Evolutionary conservation across 1,140 invertebrate genomes (phyloP).

Genomic region (Drosophila kikkawai): DNA sequence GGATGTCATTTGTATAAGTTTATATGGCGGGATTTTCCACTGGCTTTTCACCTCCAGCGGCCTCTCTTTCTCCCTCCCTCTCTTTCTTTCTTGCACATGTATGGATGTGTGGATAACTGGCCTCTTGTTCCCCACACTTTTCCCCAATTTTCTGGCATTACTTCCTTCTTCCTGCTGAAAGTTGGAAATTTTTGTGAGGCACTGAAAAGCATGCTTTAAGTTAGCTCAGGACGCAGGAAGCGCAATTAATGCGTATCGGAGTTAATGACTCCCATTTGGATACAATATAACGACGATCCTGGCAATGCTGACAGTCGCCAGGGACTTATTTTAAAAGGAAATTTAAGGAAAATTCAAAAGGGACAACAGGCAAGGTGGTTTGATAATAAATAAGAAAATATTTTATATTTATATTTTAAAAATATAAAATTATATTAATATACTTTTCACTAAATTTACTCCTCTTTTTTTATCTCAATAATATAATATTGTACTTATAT

Average conservation of each 20-base stretch:
- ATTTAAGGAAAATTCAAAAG: background rate
- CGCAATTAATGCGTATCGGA: conserved; percentile 38
- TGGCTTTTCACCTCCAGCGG: conserved; percentile 14
- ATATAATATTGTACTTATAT: background rate
- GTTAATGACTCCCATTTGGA: conserved; percentile 26
- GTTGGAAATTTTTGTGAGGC: conserved; percentile 12
- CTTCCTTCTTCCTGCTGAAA: background rate
- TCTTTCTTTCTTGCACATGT: conserved; percentile 2
- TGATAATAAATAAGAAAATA: too few relatives aligned
- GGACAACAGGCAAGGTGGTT: too few relatives aligned
- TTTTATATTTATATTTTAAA: too few relatives aligned
- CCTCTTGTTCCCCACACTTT: conserved; percentile 9
- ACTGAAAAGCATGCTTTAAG: conserved; percentile 17
- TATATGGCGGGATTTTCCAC: conserved; percentile 65
- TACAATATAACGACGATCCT: conserved; percentile 5
- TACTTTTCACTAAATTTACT: background rate
- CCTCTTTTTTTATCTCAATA: fast-evolving
- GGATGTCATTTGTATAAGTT: conserved; percentile 78
- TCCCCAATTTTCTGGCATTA: conserved; percentile 22
- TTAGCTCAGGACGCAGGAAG: background rate
- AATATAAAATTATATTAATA: too few relatives aligned
- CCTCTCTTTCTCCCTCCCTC: background rate
- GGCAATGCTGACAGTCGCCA: background rate
- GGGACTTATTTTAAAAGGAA: background rate
- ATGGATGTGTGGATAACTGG: conserved; percentile 38